phyloP scores from a whole-genome alignment of 2,113 vertebrate species.

The Hemiscyllium ocellatum region DNA sequence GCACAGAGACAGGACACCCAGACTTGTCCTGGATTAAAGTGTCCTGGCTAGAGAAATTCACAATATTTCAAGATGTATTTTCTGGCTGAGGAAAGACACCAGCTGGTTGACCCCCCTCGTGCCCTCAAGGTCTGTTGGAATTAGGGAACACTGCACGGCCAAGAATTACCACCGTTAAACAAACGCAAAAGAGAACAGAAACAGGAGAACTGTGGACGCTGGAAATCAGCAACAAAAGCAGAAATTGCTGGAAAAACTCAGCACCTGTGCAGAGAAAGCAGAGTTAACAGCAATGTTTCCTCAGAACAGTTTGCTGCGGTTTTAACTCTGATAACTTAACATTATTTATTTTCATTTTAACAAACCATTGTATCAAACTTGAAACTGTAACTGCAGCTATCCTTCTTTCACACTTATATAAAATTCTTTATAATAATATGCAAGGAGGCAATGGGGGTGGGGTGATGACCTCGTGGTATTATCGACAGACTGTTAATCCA shows the following conservation, averaged over 20 bases:
- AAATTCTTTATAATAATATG: not conserved
- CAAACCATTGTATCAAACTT: not conserved
- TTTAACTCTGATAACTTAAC: too few species aligned
- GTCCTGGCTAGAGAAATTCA: not conserved
- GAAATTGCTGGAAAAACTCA: too few species aligned
- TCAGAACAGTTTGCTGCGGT: too few species aligned
- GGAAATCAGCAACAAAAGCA: too few species aligned
- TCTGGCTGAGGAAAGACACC: not conserved
- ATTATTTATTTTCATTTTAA: not conserved
- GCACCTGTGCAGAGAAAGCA: too few species aligned
- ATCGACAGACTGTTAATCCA: too few species aligned
- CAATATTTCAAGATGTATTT: conserved; percentile 4
- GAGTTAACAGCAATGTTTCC: too few species aligned
- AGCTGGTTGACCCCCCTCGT: not conserved
- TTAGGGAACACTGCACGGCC: not conserved
- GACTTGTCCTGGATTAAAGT: not conserved
- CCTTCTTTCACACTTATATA: not conserved
- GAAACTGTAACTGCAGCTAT: not conserved
- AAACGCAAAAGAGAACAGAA: not conserved
- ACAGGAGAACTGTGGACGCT: too few species aligned
- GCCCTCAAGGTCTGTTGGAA: not conserved
- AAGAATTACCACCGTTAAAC: not conserved
- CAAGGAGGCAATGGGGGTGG: too few species aligned
- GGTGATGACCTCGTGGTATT: too few species aligned
- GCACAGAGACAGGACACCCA: not conserved